phyloP scores from a whole-genome alignment of 1,140 invertebrate genomes.

The Asbolus verrucosus region DNA sequence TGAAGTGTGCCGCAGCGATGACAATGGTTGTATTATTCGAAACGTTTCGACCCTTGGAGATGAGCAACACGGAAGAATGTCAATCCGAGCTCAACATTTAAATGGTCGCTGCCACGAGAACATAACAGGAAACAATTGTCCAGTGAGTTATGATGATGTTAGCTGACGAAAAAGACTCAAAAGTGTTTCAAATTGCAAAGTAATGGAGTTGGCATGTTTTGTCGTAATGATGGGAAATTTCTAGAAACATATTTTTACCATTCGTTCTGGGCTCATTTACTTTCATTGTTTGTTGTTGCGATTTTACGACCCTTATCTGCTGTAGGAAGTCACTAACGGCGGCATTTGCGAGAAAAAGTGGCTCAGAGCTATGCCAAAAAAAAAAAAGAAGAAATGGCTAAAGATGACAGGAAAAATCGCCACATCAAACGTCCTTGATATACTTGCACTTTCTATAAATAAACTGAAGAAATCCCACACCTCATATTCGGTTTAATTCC shows the following conservation, averaged over 20 bases:
- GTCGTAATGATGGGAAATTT: slow-evolving; percentile 28
- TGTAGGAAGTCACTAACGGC: slow-evolving; percentile 27
- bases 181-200: slow-evolving; percentile 15
- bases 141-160: slow-evolving; percentile 25
- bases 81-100: slow-evolving; percentile 20
- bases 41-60: too few species aligned
- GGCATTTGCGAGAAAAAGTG: slow-evolving; percentile 21
- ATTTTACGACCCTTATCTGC: slow-evolving; percentile 36
- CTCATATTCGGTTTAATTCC: not conserved
- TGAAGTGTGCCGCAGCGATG: slow-evolving; percentile 2
- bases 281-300: slow-evolving; percentile 37
- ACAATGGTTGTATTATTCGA: not conserved
- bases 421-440: slow-evolving; percentile 18
- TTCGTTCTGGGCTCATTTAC: slow-evolving; percentile 31
- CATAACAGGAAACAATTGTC: slow-evolving; percentile 25
- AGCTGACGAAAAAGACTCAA: slow-evolving; percentile 6
- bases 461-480: not conserved
- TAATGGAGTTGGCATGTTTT: slow-evolving; percentile 34
- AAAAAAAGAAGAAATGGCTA: not conserved
- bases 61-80: slow-evolving; percentile 9
- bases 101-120: slow-evolving; percentile 2
- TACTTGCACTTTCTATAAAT: slow-evolving; percentile 21
- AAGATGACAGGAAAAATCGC: slow-evolving; percentile 5
- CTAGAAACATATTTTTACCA: slow-evolving; percentile 35
- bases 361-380: not conserved